Evolutionary conservation across 37 sponge, comb jelly and placozoan genomes (phyloP).

Genomic region (Ephydatia muelleri): DNA sequence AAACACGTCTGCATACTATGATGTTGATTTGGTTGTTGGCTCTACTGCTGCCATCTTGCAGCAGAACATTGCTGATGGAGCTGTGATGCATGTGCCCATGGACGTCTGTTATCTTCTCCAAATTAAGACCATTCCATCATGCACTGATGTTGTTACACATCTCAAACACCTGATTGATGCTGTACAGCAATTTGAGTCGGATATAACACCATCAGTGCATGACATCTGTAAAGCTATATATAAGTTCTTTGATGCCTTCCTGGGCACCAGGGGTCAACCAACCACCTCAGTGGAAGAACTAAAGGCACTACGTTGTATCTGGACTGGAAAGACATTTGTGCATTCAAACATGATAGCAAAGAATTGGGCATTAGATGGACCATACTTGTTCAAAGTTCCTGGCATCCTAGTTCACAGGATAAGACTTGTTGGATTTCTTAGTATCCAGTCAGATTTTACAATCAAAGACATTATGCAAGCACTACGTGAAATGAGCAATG

Average conservation of each 20-base stretch:
- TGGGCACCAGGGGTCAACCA: neutral
- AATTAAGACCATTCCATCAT: conserved; percentile 14
- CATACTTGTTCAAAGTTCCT: conserved; percentile 20
- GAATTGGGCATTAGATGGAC: conserved; percentile 28
- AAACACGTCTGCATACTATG: neutral
- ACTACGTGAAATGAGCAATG: neutral
- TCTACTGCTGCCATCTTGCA: conserved; percentile 33
- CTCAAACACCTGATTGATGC: conserved; percentile 19
- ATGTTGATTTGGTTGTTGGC: conserved; percentile 12
- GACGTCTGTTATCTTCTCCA: neutral
- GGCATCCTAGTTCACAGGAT: neutral
- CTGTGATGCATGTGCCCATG: conserved; percentile 5
- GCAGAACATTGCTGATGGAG: neutral
- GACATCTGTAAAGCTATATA: neutral
- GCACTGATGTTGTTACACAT: conserved; percentile 30
- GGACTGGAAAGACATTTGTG: conserved; percentile 52
- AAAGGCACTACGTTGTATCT: conserved; percentile 23
- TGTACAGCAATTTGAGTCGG: neutral
- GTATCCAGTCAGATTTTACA: neutral
- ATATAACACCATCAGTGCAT: neutral
- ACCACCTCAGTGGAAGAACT: neutral
- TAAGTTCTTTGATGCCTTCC: neutral
- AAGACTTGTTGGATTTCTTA: neutral
- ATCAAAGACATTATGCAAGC: neutral
- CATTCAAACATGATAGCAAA: conserved; percentile 6